These are phyloP conservation scores for Ornithoptera priamus DNA, from an alignment of 2,888 invertebrate genomes.

Conservation along the genomic window DNA sequence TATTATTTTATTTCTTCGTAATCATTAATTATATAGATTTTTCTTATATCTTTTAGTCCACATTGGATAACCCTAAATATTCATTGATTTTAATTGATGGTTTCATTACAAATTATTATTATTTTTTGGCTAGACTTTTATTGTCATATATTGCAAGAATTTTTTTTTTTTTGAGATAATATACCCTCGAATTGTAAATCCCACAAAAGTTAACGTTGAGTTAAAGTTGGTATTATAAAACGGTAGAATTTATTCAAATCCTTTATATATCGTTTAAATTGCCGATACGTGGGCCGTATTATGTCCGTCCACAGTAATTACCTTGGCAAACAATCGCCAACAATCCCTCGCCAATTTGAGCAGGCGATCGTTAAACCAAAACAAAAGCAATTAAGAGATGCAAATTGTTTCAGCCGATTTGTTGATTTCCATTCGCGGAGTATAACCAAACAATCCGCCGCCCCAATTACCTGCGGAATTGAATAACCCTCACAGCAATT, in stretches of 20 bases:
- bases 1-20: too few species aligned
- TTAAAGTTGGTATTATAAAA: too few species aligned
- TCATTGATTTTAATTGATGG: too few species aligned
- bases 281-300: conserved; percentile 11
- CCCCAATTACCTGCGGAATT: conserved; percentile 34
- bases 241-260: conserved; percentile 2
- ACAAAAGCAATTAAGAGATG: conserved; percentile 37
- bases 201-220: too few species aligned
- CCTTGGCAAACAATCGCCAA: conserved; percentile 21
- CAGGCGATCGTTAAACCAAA: conserved; percentile 29
- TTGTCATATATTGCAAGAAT: too few species aligned
- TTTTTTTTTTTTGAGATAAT: too few species aligned
- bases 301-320: conserved; percentile 21
- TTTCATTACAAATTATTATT: too few species aligned
- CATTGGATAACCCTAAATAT: too few species aligned
- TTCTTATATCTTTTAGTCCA: too few species aligned
- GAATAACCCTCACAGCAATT: conserved; percentile 9
- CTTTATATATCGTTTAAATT: conserved; percentile 1
- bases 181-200: too few species aligned
- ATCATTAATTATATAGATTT: too few species aligned
- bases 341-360: conserved; percentile 22
- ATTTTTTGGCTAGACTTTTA: too few species aligned
- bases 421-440: conserved; percentile 28
- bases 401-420: conserved; percentile 31
- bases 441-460: conserved; percentile 34